phyloP scores from a whole-genome alignment of 2,797 vertebrate species.

The Enteromius treurensis region DNA sequence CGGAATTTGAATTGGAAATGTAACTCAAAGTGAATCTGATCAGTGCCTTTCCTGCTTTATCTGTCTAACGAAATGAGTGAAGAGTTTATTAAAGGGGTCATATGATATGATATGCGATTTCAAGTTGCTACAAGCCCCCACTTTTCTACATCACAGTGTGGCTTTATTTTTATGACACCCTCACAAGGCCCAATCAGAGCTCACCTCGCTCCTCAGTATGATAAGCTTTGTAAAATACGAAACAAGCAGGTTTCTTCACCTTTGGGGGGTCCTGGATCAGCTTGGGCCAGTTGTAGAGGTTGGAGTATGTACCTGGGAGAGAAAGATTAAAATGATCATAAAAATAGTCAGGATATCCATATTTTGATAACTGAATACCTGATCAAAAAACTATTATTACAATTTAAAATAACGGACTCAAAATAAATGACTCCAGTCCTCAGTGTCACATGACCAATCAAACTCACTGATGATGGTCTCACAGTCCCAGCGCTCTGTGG shows the following conservation, averaged over 20 bases:
- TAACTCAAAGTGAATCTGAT: not conserved
- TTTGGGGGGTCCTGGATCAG: conserved; percentile 88
- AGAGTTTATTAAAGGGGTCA: too few species aligned
- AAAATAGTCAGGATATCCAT: not conserved
- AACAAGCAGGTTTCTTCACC: conserved; percentile 71
- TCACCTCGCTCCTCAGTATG: too few species aligned
- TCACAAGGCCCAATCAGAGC: too few species aligned
- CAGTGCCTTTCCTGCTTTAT: not conserved
- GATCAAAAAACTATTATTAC: not conserved
- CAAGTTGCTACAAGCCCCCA: too few species aligned
- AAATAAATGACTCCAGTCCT: too few species aligned
- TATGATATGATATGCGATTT: too few species aligned
- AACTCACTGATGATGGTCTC: conserved; percentile 93
- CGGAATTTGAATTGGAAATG: conserved; percentile 28
- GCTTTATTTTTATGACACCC: too few species aligned
- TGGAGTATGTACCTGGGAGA: conserved; percentile 91
- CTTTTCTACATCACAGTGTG: too few species aligned
- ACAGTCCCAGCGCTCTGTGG: conserved; percentile 94
- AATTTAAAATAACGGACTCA: not conserved
- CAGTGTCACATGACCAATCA: too few species aligned
- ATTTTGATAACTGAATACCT: not conserved
- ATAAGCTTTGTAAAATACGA: not conserved
- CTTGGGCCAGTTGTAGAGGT: conserved; percentile 94
- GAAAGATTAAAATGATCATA: not conserved
- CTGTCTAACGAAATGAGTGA: not conserved